These are phyloP conservation scores for Hydrozoanthus tunicans DNA, from an alignment of 64 coral and sea anemone species.

Conservation along the genomic window DNA sequence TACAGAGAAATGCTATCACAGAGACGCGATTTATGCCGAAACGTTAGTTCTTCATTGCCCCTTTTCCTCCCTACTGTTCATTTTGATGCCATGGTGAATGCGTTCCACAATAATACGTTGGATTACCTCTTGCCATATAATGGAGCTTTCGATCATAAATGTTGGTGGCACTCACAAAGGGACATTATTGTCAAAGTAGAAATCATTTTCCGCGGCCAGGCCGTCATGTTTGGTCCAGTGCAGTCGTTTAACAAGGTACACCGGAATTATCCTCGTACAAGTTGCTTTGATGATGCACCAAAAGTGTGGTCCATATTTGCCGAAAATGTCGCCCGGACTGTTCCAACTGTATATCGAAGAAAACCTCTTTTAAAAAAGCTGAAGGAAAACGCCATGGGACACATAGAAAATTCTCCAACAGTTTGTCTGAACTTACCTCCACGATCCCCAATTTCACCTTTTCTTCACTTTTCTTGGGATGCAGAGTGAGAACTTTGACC, in stretches of 20 bases:
- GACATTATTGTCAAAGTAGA: not conserved
- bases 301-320: not conserved
- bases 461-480: not conserved
- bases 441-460: not conserved
- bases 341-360: not conserved
- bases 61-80: not conserved
- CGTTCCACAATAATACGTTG: conserved; percentile 27
- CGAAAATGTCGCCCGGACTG: not conserved
- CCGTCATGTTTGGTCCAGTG: conserved; percentile 13
- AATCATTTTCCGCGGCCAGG: conserved; percentile 39
- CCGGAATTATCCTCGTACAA: not conserved
- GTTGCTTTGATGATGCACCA: not conserved
- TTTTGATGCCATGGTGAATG: conserved; percentile 40
- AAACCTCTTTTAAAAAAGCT: not conserved
- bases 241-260: not conserved
- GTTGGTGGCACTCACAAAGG: conserved; percentile 50
- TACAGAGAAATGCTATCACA: not conserved
- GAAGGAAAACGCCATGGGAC: not conserved
- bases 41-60: not conserved
- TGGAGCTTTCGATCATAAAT: not conserved
- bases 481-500: not conserved
- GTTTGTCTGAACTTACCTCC: conserved; percentile 1
- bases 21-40: not conserved
- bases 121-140: conserved; percentile 30
- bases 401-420: not conserved